Percentiles rank a stretch among this genome's conserved stretches.
phyloP scores from a whole-genome alignment of 2,797 vertebrate genomes.

The Anisognathus igniventris region DNA sequence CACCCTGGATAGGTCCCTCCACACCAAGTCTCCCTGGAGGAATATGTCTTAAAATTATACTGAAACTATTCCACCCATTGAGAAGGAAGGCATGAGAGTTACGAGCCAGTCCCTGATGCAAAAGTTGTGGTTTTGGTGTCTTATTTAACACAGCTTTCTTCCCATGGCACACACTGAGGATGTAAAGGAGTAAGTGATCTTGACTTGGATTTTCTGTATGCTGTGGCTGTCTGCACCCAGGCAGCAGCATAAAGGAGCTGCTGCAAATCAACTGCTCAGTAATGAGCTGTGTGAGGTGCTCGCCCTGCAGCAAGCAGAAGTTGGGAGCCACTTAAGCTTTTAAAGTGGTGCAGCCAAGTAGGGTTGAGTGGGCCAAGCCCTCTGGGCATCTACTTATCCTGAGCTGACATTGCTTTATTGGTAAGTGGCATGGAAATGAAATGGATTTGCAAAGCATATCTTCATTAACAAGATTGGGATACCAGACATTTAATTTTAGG shows the following conservation, averaged over 20 bases:
- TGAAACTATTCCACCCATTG: background rate
- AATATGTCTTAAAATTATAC: background rate
- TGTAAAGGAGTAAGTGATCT: background rate
- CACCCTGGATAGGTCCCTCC: background rate
- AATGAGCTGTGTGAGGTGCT: background rate
- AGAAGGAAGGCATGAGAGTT: background rate
- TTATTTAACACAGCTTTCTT: background rate
- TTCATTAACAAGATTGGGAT: background rate
- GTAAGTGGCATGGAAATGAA: background rate
- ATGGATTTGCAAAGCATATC: background rate
- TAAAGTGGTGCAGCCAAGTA: background rate
- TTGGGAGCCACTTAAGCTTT: background rate
- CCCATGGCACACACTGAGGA: background rate
- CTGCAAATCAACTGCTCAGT: background rate
- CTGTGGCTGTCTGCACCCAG: background rate
- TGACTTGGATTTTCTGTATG: background rate
- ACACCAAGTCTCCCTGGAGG: background rate
- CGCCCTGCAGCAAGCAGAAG: background rate
- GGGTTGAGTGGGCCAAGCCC: background rate
- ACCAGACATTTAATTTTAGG: background rate
- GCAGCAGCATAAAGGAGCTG: background rate
- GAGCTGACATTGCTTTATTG: background rate
- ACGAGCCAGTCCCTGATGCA: background rate
- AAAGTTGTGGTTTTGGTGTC: background rate
- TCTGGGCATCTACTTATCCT: background rate